Percentiles rank a stretch among this genome's conserved stretches.
Evolutionary conservation across 2,888 invertebrate species (phyloP).

Genomic region (Nemotelus pantherinus): DNA sequence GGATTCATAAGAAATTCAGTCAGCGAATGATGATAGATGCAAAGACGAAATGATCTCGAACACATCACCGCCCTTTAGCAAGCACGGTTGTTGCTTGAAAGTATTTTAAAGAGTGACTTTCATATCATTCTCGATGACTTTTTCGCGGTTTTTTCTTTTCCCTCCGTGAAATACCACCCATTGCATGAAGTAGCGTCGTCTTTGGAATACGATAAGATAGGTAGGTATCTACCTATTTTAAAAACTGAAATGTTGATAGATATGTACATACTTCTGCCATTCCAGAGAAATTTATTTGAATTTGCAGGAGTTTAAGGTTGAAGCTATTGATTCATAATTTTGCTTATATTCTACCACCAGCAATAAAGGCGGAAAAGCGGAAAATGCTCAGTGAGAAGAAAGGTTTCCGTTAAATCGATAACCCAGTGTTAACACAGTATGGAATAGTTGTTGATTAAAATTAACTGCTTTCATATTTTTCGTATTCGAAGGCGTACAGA

Average conservation of each 20-base stretch:
- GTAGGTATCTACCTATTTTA: too few relatives aligned
- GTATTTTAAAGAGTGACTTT: background rate
- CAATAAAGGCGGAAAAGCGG: too few relatives aligned
- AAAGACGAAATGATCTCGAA: background rate
- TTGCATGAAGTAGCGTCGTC: too few relatives aligned
- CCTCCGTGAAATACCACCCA: too few relatives aligned
- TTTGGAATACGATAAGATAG: background rate
- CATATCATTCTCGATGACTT: background rate
- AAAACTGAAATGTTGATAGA: constrained; percentile 2
- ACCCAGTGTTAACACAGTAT: too few relatives aligned
- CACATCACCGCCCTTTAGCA: background rate
- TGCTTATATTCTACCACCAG: too few relatives aligned
- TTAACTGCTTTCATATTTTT: too few relatives aligned
- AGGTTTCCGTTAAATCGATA: too few relatives aligned
- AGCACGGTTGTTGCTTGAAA: background rate
- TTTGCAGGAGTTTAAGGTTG: background rate
- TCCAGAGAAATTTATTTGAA: constrained; percentile 9
- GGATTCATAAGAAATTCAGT: too few relatives aligned
- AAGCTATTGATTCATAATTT: background rate
- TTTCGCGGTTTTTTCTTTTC: background rate
- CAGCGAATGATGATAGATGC: background rate
- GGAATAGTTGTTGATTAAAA: too few relatives aligned
- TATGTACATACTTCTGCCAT: constrained; percentile 7
- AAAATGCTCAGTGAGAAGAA: too few relatives aligned
- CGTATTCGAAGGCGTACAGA: too few relatives aligned